Base-by-base conservation (phyloP, 2,113 vertebrate genomes). In the Coptodon bakossiorum region DNA sequence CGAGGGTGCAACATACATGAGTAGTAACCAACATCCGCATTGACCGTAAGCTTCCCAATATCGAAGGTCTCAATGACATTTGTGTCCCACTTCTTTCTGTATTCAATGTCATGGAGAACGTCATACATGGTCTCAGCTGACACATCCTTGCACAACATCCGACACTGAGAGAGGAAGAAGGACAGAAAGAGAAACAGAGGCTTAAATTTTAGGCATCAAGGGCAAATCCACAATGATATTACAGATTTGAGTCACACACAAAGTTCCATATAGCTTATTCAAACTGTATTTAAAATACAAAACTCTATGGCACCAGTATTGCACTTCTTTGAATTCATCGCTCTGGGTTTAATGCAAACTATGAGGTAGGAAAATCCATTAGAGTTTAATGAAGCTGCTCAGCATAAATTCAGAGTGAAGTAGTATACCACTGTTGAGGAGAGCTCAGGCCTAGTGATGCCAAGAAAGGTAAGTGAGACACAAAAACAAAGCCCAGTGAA, bases 31-130 rank as follows among this genome's bases (percentile, higher is more conserved):
- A 99, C 97, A 3, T 99, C 98, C 0, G 98, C 97, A 19, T 99
- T 99, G 96, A 97, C 98, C 0, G 98, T 99, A 76, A 99, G 96
- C 73, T 97, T 98, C 22, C 98, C 98, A 2, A 99, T 99, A 93
- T 99, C 98, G 1, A 99, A 99, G 53, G 98, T 99, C 96, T 99
- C 98, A 2, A 98, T 98, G 93, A 99, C 98, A 3, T 99, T 99
- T 7, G 95, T 96, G 95, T 99, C 98, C 98, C 98, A 99, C 80
- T 98, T 98, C 63, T 89, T 96, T 24, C 98, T 95, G 94, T 99
- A 99, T 61, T 98, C 98, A 1, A 96, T 97, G 94, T 99, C 98
- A 1, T 99, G 98, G 1, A 99, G 98, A 5, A 99, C 98, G 0
- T 99, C 98, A 1, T 99, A 99, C 90, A 99, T 97, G 2, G 95